These are phyloP conservation scores for Oxygymnocypris stewartii DNA, from an alignment of 2,113 vertebrate species.

Conservation along the genomic window DNA sequence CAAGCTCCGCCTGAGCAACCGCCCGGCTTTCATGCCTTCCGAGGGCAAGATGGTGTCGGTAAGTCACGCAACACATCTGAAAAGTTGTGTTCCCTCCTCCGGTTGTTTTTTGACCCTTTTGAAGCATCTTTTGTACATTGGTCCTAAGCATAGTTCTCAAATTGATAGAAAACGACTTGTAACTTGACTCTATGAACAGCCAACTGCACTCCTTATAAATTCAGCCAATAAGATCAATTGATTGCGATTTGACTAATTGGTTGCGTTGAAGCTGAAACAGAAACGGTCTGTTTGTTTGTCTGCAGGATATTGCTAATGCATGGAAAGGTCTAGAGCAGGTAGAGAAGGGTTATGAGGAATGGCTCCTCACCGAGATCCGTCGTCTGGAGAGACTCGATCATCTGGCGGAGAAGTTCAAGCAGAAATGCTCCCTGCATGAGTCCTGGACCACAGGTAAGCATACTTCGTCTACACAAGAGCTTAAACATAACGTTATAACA, in stretches of 20 bases:
- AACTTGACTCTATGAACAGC: not conserved
- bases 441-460: slow-evolving; percentile 82
- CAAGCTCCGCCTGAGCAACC: slow-evolving; percentile 89
- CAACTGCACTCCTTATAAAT: not conserved
- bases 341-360: slow-evolving; percentile 92
- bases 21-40: slow-evolving; percentile 92
- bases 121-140: not conserved
- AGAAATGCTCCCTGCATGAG: slow-evolving; percentile 87
- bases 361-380: slow-evolving; percentile 90
- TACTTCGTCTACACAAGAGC: not conserved
- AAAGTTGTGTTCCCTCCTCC: not conserved
- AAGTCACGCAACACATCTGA: slow-evolving; percentile 55
- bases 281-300: not conserved
- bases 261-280: not conserved
- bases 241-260: not conserved
- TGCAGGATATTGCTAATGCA: slow-evolving; percentile 87
- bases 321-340: slow-evolving; percentile 90
- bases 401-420: slow-evolving; percentile 91
- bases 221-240: not conserved
- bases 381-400: slow-evolving; percentile 89
- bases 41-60: slow-evolving; percentile 96
- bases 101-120: too few relatives aligned
- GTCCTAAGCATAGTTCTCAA: not conserved
- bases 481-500: not conserved
- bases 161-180: not conserved